Percentiles rank a stretch among this genome's conserved stretches.
These are phyloP conservation scores for Ia io DNA, from an alignment of 2,113 vertebrate genomes.

Conservation along the genomic window DNA sequence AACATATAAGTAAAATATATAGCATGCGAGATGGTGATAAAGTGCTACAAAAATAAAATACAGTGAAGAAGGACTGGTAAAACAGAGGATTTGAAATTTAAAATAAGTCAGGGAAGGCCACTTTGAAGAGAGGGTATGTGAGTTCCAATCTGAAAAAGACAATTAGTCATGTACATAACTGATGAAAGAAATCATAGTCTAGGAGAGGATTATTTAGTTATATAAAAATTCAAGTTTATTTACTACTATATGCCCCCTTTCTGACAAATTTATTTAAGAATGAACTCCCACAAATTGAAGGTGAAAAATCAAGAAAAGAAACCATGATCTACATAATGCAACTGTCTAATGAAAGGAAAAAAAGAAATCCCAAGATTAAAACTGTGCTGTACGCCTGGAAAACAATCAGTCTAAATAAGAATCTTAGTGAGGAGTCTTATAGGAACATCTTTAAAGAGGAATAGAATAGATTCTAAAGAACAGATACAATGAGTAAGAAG, in stretches of 20 bases:
- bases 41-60: not conserved
- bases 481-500: not conserved
- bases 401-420: not conserved
- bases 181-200: not conserved
- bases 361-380: not conserved
- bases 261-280: conserved; percentile 32
- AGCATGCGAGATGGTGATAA: not conserved
- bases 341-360: not conserved
- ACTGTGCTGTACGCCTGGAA: not conserved
- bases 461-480: not conserved
- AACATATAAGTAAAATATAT: conserved; percentile 5
- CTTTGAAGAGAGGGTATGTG: not conserved
- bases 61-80: not conserved
- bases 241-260: not conserved
- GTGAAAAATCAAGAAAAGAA: conserved; percentile 36
- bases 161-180: not conserved
- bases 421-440: not conserved
- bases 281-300: not conserved
- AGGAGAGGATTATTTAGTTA: not conserved
- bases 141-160: not conserved
- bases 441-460: not conserved
- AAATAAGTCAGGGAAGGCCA: not conserved
- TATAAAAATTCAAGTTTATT: not conserved
- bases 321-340: not conserved
- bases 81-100: not conserved